Percentiles rank a stretch among this genome's conserved stretches.
phyloP scores from a whole-genome alignment of 37 sponge, comb jelly and placozoan species.

The Cliona cf. orientalis region DNA sequence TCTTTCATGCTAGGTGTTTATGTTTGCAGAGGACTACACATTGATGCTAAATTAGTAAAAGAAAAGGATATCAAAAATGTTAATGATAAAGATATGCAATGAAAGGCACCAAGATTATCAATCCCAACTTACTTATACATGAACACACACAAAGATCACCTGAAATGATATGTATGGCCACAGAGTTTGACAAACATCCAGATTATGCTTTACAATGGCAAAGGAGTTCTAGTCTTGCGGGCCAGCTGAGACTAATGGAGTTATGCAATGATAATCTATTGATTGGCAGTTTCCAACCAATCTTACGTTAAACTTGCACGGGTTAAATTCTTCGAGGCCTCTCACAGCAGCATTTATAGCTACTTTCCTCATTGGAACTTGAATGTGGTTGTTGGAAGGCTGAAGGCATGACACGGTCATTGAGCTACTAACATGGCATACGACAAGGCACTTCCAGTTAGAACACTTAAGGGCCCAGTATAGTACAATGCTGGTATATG shows the following conservation, averaged over 20 bases:
- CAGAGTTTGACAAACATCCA: conserved; percentile 24
- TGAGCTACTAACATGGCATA: conserved; percentile 13
- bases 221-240: conserved; percentile 19
- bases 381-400: conserved; percentile 47
- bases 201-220: conserved; percentile 16
- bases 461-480: conserved; percentile 42
- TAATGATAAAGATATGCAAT: conserved; percentile 40
- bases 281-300: conserved; percentile 11
- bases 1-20: too few species aligned
- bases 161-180: conserved; percentile 40
- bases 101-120: conserved; percentile 19
- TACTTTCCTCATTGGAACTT: conserved; percentile 60
- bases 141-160: conserved; percentile 34
- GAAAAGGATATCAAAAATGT: conserved; percentile 12
- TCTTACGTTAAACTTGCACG: conserved; percentile 48
- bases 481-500: conserved; percentile 27
- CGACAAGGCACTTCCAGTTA: conserved; percentile 56
- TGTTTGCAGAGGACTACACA: too few species aligned
- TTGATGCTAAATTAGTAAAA: too few species aligned
- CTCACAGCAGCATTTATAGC: conserved; percentile 45
- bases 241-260: conserved; percentile 32
- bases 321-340: conserved; percentile 42
- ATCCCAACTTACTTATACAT: conserved; percentile 45
- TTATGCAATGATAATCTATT: conserved; percentile 27
- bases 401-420: conserved; percentile 11